Evolutionary conservation across 2,113 vertebrate genomes (phyloP), one percentile per base, ranked within the genome.

Genomic region (Alexandromys fortis): DNA sequence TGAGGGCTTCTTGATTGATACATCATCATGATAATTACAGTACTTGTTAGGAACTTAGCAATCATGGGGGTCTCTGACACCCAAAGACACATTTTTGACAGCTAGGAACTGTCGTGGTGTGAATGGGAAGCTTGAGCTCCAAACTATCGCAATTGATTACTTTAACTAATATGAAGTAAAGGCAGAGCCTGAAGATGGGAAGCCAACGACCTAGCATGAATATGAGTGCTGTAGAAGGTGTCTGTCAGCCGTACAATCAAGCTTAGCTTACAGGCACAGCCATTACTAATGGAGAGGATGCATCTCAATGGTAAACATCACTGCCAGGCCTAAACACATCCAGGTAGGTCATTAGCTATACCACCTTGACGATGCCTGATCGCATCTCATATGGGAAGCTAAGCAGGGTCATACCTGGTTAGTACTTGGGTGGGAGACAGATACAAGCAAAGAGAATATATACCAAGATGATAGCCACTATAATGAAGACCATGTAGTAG

Each of bases 21-120:
- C 93, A 95, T 97, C 93, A 94, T 96, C 90, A 95, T 91, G 79
- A 94, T 96, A 97, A 97, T 97, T 94, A 96, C 0, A 92, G 94
- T 67, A 96, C 89, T 97, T 95, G 88, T 73, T 94, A 89, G 67
- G 38, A 95, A 95, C 88, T 96, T 96, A 33, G 88, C 93, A 96
- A 96, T 97, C 81, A 83, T 87, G 82, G 87, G 87, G 85, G 78
- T 49, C 70, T 95, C 76, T 92, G 86, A 65, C 45, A 76, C 58
- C 91, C 52, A 81, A 82, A 83, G 24, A 73, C 86, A 92, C 55
- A 19, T 24, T 91, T 96, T 97, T 95, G 47, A 52, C 73, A 94
- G 93, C 61, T 89, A 93, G 63, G 94, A 93, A 86, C 76, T 95
- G 58, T 94, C 82, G 7, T 83, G 55, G 82, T 94, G 38, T 35